These are phyloP conservation scores for Harmothoe impar DNA, from an alignment of 2,888 invertebrate species.

Conservation along the genomic window DNA sequence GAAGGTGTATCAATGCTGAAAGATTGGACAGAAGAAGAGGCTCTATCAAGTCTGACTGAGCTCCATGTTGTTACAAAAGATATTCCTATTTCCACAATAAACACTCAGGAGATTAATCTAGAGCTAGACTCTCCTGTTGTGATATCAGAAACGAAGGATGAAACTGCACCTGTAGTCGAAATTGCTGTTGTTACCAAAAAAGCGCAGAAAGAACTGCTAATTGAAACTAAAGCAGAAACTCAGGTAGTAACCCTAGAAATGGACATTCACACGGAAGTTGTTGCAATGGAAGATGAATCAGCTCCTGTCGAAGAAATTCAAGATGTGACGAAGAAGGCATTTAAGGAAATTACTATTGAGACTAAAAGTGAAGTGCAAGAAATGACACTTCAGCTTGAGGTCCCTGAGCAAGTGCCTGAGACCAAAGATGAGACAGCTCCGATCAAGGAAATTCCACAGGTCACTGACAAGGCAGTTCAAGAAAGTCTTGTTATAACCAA, in stretches of 20 bases:
- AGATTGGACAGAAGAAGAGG: background rate
- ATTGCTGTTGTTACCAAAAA: background rate
- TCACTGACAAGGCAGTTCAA: background rate
- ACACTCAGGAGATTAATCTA: background rate
- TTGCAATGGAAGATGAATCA: background rate
- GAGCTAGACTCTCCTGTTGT: background rate
- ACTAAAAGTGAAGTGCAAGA: constrained; percentile 11
- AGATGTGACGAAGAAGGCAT: background rate
- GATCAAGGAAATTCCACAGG: constrained; percentile 13
- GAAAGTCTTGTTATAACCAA: background rate
- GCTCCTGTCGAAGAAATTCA: constrained; percentile 29
- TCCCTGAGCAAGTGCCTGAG: background rate
- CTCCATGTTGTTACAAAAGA: constrained; percentile 8
- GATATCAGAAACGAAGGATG: constrained; percentile 4
- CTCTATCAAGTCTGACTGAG: background rate
- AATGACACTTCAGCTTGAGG: constrained; percentile 24
- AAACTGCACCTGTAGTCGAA: background rate
- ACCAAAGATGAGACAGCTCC: background rate
- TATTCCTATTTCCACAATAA: background rate
- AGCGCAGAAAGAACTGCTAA: background rate
- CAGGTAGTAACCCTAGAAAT: constrained; percentile 19
- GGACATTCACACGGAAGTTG: background rate
- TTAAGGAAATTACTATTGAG: constrained; percentile 8
- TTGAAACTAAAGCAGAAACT: background rate
- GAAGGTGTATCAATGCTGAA: constrained; percentile 31